Evolutionary conservation across 2,888 invertebrate genomes (phyloP), one percentile per base, ranked within the genome.

Genomic region (Euphydryas editha): DNA sequence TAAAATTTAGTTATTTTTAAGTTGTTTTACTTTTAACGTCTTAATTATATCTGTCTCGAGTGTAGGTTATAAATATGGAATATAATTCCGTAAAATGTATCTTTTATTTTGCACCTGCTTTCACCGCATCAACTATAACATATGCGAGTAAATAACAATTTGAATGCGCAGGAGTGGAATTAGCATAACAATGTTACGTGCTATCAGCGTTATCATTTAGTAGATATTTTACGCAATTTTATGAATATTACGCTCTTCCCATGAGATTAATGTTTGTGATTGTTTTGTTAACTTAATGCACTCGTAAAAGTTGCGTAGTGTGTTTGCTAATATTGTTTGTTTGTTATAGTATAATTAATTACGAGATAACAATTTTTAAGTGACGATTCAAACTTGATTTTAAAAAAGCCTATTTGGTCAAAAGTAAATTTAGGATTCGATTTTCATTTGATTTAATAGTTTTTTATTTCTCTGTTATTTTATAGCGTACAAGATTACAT

Each of bases 161-260:
- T 24, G 51, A 24, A 51, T 51, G 51, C 51, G 51, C 51, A 51
- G n/a, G 51, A 51, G 51, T 51, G 1, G 51, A 30, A 30, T 51
- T 51, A 24, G n/a, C 51, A 51, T 51, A 30, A 51, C 51, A 24
- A 24, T 30, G 51, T 51, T 51, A 21, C 13, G 47, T 47, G 47
- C 21, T 51, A 51, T 51, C 51, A 51, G 4, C 24, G 24, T 51
- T 24, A 51, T 51, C 21, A 51, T 24, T 30, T n/a, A 24, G n/a
- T 6, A n/a, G 51, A 51, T 51, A 51, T 30, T 51, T 51, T 30
- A n/a, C 21, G 21, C 24, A 30, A 21, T 49, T 49, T 24, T 51
- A 51, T 17, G 15, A 44, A 17, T 24, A n/a, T n/a, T 11, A 30
- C 30, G 30, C 6, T 51, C 24, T 21, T 51, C 24, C 21, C 51